These are phyloP conservation scores for Julus scandinavius DNA, from an alignment of 2,888 invertebrate species.

Conservation along the genomic window DNA sequence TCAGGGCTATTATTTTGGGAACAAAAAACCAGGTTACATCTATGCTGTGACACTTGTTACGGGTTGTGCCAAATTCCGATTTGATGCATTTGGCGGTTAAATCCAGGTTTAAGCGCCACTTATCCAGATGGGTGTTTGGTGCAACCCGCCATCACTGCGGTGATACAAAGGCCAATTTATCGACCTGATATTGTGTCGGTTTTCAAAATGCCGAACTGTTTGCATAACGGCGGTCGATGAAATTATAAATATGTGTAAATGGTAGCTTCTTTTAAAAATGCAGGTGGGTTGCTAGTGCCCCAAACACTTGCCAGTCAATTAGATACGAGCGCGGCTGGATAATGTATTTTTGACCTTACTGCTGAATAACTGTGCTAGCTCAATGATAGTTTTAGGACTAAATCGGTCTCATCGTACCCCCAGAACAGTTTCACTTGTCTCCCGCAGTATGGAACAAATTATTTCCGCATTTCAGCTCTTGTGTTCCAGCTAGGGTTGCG, in stretches of 20 bases:
- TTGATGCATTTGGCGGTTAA: background rate
- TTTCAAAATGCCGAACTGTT: background rate
- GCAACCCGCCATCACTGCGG: background rate
- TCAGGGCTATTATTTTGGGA: background rate
- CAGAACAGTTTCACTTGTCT: conserved; percentile 13
- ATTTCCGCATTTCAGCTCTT: background rate
- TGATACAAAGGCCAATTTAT: background rate
- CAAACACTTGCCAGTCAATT: background rate
- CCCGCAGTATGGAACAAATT: background rate
- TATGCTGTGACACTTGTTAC: background rate
- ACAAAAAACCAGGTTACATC: background rate
- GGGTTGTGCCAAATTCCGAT: background rate
- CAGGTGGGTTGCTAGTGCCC: conserved; percentile 20
- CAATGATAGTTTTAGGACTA: conserved; percentile 44
- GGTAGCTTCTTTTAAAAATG: conserved; percentile 22
- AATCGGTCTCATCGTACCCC: conserved; percentile 24
- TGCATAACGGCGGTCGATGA: background rate
- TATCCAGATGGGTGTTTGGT: background rate
- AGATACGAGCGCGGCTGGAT: background rate
- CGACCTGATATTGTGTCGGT: background rate
- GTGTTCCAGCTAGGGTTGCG: background rate
- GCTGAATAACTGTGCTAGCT: conserved; percentile 43
- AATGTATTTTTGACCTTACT: conserved; percentile 7
- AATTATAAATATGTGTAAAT: conserved; percentile 39
- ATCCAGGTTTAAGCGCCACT: background rate